Percentiles rank a stretch among this genome's conserved stretches.
phyloP scores from a whole-genome alignment of 2,888 invertebrate species.

The Pheosia gnoma region DNA sequence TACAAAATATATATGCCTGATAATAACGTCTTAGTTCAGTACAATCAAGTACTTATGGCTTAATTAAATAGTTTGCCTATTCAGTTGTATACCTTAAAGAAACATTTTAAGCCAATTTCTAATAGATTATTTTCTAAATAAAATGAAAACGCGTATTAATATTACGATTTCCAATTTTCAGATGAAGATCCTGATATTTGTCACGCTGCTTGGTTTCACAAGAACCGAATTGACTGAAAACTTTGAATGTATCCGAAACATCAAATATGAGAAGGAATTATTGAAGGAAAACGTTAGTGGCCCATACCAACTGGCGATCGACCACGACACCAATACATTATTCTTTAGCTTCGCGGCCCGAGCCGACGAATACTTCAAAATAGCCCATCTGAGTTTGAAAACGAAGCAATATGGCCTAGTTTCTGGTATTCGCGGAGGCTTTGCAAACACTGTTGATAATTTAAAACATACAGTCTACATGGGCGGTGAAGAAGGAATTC shows the following conservation, averaged over 20 bases:
- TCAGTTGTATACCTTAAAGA: no score
- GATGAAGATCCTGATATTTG: conserved; percentile 39
- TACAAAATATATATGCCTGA: no score
- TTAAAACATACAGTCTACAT: conserved; percentile 54
- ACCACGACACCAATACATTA: conserved; percentile 61
- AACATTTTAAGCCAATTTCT: no score
- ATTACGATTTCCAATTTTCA: conserved; percentile 29
- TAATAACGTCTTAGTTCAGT: no score
- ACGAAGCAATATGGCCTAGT: conserved; percentile 51
- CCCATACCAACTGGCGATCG: conserved; percentile 66
- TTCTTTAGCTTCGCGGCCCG: conserved; percentile 60
- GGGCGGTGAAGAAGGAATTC: conserved; percentile 63
- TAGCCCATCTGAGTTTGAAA: conserved; percentile 58
- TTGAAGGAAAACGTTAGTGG: conserved; percentile 44
- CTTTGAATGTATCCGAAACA: conserved; percentile 13
- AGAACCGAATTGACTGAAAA: conserved; percentile 20
- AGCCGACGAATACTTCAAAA: conserved; percentile 39
- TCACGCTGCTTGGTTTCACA: conserved; percentile 24
- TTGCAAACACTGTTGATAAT: conserved; percentile 60
- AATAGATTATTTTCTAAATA: no score
- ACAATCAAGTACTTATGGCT: no score
- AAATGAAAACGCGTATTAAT: no score
- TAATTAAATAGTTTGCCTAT: no score
- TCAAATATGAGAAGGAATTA: conserved; percentile 39
- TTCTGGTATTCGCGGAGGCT: conserved; percentile 53